These are phyloP conservation scores for Amblyopsis rosae DNA, from an alignment of 2,113 vertebrate genomes.

Conservation along the genomic window DNA sequence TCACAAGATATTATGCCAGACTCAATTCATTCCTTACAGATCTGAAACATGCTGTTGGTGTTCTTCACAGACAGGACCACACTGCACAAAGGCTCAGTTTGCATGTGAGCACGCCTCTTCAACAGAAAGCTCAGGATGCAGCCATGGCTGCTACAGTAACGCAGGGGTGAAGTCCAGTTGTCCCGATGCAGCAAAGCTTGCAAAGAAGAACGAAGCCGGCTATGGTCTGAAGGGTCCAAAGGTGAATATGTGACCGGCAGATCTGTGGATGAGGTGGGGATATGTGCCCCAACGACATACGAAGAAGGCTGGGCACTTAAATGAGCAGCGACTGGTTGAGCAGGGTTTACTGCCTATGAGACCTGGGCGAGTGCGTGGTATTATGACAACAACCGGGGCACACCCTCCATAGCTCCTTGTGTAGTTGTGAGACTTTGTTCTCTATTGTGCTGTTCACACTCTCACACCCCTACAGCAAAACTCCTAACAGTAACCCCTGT, in stretches of 20 bases:
- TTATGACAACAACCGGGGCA: slow-evolving; percentile 26
- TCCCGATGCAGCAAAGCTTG: background rate
- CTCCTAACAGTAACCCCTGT: background rate
- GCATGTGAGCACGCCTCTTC: background rate
- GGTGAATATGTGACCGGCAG: slow-evolving; percentile 25
- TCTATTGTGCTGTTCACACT: background rate
- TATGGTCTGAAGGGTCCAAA: slow-evolving; percentile 35
- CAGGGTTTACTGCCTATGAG: slow-evolving; percentile 36
- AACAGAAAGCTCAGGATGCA: background rate
- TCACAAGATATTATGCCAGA: background rate
- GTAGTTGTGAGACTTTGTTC: background rate
- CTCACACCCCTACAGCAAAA: background rate
- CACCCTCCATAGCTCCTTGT: slow-evolving; percentile 48
- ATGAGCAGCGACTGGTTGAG: slow-evolving; percentile 45
- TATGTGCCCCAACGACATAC: background rate
- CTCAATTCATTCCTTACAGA: too few relatives aligned
- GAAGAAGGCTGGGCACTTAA: slow-evolving; percentile 20
- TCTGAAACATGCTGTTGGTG: too few relatives aligned
- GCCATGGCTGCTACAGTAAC: slow-evolving; percentile 8
- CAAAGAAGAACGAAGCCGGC: background rate
- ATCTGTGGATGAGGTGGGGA: background rate
- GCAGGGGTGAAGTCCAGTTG: slow-evolving; percentile 43
- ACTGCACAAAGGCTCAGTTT: background rate
- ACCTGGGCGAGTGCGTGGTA: slow-evolving; percentile 12
- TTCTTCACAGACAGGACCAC: background rate